A percentile compares a stretch with the other conserved stretches of the same genome.
phyloP scores from a whole-genome alignment of 2,888 invertebrate genomes.

The Tiphia femorata region DNA sequence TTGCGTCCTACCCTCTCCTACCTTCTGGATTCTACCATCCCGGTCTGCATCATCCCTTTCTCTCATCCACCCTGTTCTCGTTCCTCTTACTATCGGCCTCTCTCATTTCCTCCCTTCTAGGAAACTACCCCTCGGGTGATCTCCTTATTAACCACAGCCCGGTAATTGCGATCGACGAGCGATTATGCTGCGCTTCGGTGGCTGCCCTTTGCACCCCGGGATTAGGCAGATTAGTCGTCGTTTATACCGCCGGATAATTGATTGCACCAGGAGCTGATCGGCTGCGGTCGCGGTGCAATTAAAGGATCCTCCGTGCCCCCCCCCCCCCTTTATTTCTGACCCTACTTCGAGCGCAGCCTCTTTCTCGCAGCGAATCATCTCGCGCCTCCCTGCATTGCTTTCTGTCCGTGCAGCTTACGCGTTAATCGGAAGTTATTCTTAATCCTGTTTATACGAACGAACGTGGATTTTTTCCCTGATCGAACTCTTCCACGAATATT shows the following conservation, averaged over 20 bases:
- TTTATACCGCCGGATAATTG: slow-evolving; percentile 60
- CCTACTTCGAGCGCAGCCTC: background rate
- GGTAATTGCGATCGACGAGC: slow-evolving; percentile 65
- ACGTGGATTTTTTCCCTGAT: too few species aligned
- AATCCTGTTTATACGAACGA: too few species aligned
- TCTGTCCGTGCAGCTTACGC: too few species aligned
- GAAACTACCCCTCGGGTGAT: slow-evolving; percentile 56
- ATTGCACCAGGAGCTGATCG: slow-evolving; percentile 41
- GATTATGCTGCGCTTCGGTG: slow-evolving; percentile 65
- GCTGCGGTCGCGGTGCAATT: slow-evolving; percentile 38
- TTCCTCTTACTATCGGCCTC: slow-evolving; percentile 5
- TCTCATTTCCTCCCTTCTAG: slow-evolving; percentile 18
- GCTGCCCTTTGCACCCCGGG: slow-evolving; percentile 50
- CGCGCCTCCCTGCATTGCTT: background rate
- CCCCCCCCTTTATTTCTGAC: background rate
- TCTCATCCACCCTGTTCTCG: background rate
- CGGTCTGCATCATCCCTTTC: slow-evolving; percentile 2
- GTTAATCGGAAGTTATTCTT: too few species aligned
- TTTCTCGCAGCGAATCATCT: background rate
- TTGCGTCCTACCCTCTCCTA: slow-evolving; percentile 8
- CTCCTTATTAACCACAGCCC: slow-evolving; percentile 68
- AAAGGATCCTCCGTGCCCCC: slow-evolving; percentile 19
- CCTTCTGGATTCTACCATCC: too few species aligned
- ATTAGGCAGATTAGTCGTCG: slow-evolving; percentile 67
- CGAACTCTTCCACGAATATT: too few species aligned